A percentile compares a stretch with the other conserved stretches of the same genome.
Conservation (phyloP, 2,888 invertebrate genomes). For the Dolomedes plantarius region DNA sequence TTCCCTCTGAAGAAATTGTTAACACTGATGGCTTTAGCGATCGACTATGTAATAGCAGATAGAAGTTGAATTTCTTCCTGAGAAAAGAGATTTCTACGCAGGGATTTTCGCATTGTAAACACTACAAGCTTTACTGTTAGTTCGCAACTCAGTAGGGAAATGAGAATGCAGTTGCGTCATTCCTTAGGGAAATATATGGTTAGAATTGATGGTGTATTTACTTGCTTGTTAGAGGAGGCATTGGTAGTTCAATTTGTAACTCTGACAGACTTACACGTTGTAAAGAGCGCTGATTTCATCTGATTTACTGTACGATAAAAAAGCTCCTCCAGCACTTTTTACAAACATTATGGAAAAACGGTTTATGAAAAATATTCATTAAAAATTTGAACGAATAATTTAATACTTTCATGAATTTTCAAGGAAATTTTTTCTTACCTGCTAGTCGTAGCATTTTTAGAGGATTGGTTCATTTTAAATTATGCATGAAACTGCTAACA, state of each 20-base stretch:
- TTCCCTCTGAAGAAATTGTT: conserved; percentile 58
- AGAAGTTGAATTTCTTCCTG: conserved; percentile 49
- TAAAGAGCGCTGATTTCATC: not conserved
- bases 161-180: conserved; percentile 24
- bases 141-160: conserved; percentile 13
- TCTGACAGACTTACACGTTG: conserved; percentile 44
- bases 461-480: too few relatives aligned
- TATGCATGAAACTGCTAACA: too few relatives aligned
- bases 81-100: conserved; percentile 4
- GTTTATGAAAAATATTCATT: too few relatives aligned
- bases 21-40: conserved; percentile 70
- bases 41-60: conserved; percentile 68
- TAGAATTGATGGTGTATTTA: conserved; percentile 60
- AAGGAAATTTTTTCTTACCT: too few relatives aligned
- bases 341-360: too few relatives aligned
- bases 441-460: too few relatives aligned
- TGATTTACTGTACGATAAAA: not conserved
- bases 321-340: too few relatives aligned
- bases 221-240: conserved; percentile 39
- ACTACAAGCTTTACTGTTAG: conserved; percentile 19
- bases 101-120: conserved; percentile 54
- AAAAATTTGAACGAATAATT: too few relatives aligned
- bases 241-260: conserved; percentile 57
- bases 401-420: too few relatives aligned
- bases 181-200: conserved; percentile 56